A percentile compares a stretch with the other conserved stretches of the same genome.
phyloP scores from a whole-genome alignment of 2,888 invertebrate genomes.

The Notodonta dromedarius region DNA sequence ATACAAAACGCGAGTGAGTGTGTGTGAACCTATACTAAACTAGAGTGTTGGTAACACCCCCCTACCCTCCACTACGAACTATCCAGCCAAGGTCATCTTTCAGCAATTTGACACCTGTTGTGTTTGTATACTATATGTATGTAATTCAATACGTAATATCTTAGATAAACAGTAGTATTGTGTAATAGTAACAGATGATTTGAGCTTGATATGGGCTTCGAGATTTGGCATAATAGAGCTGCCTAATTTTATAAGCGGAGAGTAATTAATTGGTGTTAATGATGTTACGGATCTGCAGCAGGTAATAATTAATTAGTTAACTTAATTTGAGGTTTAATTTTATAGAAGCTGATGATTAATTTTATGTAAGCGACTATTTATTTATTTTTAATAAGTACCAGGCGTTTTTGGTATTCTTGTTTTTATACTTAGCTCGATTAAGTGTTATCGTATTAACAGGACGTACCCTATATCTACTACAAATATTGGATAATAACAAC shows the following conservation, averaged over 20 bases:
- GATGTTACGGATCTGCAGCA: not conserved
- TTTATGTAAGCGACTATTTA: no score
- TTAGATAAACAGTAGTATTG: conserved; percentile 33
- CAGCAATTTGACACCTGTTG: conserved; percentile 76
- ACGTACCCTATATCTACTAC: no score
- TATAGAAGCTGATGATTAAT: not conserved
- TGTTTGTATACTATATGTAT: conserved; percentile 68
- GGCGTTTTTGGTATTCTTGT: no score
- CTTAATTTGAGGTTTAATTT: not conserved
- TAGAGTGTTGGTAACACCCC: conserved; percentile 56
- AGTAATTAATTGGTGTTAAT: not conserved
- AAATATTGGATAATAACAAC: no score
- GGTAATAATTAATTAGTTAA: not conserved
- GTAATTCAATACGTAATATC: conserved; percentile 50
- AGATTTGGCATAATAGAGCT: conserved; percentile 11
- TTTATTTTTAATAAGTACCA: no score
- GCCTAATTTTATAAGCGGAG: not conserved
- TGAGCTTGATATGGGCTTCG: conserved; percentile 2
- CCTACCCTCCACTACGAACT: conserved; percentile 48
- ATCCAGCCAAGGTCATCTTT: conserved; percentile 68
- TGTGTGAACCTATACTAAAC: conserved; percentile 62
- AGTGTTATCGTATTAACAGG: no score
- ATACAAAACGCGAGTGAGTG: conserved; percentile 70
- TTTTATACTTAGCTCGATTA: no score
- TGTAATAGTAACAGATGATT: conserved; percentile 23